Evolutionary conservation across 2,797 vertebrate species (phyloP).

Genomic region (Halcyon smyrnensis): DNA sequence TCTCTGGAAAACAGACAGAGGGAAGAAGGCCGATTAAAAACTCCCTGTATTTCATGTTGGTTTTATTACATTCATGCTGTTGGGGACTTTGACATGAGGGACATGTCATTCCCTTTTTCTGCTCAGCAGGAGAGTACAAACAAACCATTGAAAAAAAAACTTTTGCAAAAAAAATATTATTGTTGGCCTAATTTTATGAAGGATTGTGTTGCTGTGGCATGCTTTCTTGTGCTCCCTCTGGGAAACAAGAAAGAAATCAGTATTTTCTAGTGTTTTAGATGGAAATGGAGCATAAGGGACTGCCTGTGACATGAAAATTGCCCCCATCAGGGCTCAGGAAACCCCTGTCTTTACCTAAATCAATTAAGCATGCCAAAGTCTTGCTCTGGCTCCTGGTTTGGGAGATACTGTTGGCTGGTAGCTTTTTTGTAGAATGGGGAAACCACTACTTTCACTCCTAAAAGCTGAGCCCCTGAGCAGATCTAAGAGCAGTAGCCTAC

Average conservation of each 20-base stretch:
- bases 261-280: not conserved
- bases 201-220: not conserved
- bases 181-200: slow-evolving; percentile 55
- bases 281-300: not conserved
- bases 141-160: slow-evolving; percentile 33
- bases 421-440: not conserved
- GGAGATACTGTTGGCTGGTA: not conserved
- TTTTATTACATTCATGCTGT: slow-evolving; percentile 21
- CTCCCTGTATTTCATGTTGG: not conserved
- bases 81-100: not conserved
- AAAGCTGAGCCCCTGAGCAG: not conserved
- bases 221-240: slow-evolving; percentile 24
- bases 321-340: not conserved
- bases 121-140: not conserved
- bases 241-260: not conserved
- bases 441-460: not conserved
- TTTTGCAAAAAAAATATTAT: slow-evolving; percentile 29
- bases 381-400: not conserved
- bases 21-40: slow-evolving; percentile 25
- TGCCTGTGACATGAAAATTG: not conserved
- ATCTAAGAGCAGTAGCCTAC: not conserved
- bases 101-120: slow-evolving; percentile 35
- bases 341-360: not conserved
- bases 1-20: not conserved
- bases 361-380: not conserved